Conservation (phyloP, 2,113 vertebrate species). For the Sporophila hypoxantha region DNA sequence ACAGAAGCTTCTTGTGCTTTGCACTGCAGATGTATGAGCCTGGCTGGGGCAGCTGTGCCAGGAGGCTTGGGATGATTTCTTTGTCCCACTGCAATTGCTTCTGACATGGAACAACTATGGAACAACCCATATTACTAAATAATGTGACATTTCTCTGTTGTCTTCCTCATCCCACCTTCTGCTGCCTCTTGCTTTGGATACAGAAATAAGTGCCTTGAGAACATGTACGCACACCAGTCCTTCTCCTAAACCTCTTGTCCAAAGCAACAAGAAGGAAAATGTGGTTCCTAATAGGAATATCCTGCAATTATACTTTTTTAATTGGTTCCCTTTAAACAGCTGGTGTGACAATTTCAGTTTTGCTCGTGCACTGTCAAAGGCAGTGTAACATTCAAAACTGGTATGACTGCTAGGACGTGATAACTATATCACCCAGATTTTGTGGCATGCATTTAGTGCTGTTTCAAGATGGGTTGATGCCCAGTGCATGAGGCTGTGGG, state of each 20-base stretch:
- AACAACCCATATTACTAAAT: not conserved
- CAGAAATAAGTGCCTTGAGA: not conserved
- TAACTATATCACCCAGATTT: not conserved
- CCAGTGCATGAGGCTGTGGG: not conserved
- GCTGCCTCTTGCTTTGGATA: not conserved
- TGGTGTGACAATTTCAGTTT: not conserved
- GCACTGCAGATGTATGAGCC: not conserved
- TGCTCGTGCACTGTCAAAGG: not conserved
- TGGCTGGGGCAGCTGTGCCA: not conserved
- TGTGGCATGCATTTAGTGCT: not conserved
- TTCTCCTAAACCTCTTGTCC: not conserved
- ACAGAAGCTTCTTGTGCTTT: not conserved
- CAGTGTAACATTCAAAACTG: not conserved
- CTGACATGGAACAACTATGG: not conserved
- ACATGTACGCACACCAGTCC: not conserved
- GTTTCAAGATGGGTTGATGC: not conserved
- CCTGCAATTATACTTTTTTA: not conserved
- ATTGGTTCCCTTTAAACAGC: not conserved
- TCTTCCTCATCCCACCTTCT: not conserved
- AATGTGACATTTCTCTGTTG: not conserved
- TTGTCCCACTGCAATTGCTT: not conserved
- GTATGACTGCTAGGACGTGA: accelerated
- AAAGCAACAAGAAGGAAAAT: not conserved
- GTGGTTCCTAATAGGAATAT: not conserved
- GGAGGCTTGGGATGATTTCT: not conserved